Evolutionary conservation across 1,140 invertebrate species (phyloP).

Genomic region (Leptonema lineaticorne): DNA sequence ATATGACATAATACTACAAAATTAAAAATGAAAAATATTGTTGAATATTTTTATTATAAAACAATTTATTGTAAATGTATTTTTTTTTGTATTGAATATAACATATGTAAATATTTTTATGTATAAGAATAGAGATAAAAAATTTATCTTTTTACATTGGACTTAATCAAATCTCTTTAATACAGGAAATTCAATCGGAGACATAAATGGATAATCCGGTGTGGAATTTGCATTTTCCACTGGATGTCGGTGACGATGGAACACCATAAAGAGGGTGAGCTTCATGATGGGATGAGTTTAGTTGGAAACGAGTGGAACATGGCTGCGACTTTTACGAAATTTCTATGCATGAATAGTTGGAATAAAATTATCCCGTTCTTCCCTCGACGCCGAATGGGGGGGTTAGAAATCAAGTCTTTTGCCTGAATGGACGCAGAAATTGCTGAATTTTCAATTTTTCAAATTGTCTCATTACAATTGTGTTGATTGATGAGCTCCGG

Average conservation of each 20-base stretch:
- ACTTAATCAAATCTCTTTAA: constrained; percentile 39
- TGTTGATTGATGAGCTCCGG: constrained; percentile 13
- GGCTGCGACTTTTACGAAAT: constrained; percentile 12
- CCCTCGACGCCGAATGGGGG: constrained; percentile 1
- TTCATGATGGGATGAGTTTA: too few species aligned
- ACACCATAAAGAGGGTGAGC: too few species aligned
- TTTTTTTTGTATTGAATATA: not conserved
- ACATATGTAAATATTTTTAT: not conserved
- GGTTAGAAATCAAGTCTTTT: constrained; percentile 4
- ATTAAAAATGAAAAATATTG: too few species aligned
- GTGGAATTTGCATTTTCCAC: constrained; percentile 38
- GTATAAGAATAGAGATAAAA: too few species aligned
- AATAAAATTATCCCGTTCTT: constrained; percentile 38
- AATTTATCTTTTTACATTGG: constrained; percentile 24
- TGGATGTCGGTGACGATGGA: not conserved
- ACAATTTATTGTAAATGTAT: not conserved
- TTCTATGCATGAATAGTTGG: constrained; percentile 38
- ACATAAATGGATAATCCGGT: constrained; percentile 42
- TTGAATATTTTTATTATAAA: not conserved
- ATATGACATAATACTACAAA: too few species aligned
- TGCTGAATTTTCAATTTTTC: constrained; percentile 42
- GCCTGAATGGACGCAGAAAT: constrained; percentile 38
- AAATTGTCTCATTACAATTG: constrained; percentile 40
- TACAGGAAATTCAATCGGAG: constrained; percentile 39
- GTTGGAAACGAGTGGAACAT: not conserved